Base-by-base conservation (phyloP, 1,140 invertebrate genomes). In the Drosophila arizonae region DNA sequence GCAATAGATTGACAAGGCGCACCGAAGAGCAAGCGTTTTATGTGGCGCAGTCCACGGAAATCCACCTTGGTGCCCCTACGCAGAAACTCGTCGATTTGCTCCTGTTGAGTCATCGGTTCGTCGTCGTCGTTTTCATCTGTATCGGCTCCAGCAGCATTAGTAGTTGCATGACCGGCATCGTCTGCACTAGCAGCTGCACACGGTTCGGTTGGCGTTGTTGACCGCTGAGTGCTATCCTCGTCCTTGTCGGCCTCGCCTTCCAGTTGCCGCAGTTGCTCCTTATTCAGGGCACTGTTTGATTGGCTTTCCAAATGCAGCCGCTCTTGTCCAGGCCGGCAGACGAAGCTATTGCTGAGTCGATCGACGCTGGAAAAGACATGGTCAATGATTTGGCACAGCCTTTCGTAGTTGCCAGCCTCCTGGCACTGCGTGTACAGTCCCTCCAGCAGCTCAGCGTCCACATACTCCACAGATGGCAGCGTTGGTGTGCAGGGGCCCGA, bases 351-450 rank as follows among this genome's bases (percentile, higher is more conserved):
- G 75, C 94, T 94, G n/a, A 97, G 90, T 28, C 93, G 93, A 63
- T 96, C 94, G 51, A 95, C 93, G 60, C 93, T 94, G 55, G 95
- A 95, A 91, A 95, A 97, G n/a, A 96, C 94, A 78, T 95, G 93
- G 21, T 95, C 95, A 36, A 97, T 92, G 24, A 94, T 94, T 45
- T 95, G 93, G 67, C 95, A 95, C 15, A 97, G 90, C 46, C 93
- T 92, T 13, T 94, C 94, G 92, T 95, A 96, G 60, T 92, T 94
- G 43, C 94, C 92, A 50, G 93, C 92, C 46, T 93, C 87, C 90
- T 94, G 93, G 89, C 95, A 96, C 70, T 92, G 93, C 68, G 94
- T 93, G 64, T 96, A 94, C 48, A 96, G 93, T 51, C 94, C 92
- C 62, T 94, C 88, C 13, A 97, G 85, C 66, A 93, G 93, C 30